Percentiles rank a stretch among this genome's conserved stretches.
Conservation (phyloP, 2,888 invertebrate genomes). For the Aporophyla lueneburgensis region DNA sequence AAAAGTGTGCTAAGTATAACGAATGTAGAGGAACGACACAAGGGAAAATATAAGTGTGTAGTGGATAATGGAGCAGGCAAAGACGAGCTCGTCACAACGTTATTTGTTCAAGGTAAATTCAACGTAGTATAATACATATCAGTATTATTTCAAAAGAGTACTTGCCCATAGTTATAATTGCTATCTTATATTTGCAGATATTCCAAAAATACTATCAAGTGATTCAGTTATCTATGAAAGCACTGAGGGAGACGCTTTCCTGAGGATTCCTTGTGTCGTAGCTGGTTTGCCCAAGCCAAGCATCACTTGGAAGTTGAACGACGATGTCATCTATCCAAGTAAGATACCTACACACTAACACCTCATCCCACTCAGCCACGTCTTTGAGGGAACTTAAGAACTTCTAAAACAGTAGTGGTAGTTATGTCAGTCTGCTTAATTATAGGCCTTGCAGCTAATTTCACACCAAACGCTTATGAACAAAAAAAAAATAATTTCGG, state of each 20-base stretch:
- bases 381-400: not conserved
- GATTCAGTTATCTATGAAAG: not conserved
- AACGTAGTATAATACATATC: not conserved
- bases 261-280: conserved; percentile 50
- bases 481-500: too few relatives aligned
- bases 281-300: conserved; percentile 50
- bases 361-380: not conserved
- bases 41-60: conserved; percentile 50
- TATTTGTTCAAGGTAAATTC: conserved; percentile 40
- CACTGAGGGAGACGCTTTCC: conserved; percentile 42
- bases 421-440: not conserved
- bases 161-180: not conserved
- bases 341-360: conserved; percentile 2
- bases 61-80: conserved; percentile 27
- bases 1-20: conserved; percentile 28
- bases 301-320: conserved; percentile 45
- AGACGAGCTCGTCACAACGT: conserved; percentile 31
- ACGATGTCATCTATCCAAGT: conserved; percentile 29
- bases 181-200: not conserved
- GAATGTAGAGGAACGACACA: conserved; percentile 18
- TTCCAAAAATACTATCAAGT: conserved; percentile 40
- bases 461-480: too few relatives aligned
- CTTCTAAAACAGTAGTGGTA: not conserved
- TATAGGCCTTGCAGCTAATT: too few relatives aligned
- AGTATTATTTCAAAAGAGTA: not conserved